Conservation (phyloP, 1,140 invertebrate species). For the Heliothis virescens region DNA sequence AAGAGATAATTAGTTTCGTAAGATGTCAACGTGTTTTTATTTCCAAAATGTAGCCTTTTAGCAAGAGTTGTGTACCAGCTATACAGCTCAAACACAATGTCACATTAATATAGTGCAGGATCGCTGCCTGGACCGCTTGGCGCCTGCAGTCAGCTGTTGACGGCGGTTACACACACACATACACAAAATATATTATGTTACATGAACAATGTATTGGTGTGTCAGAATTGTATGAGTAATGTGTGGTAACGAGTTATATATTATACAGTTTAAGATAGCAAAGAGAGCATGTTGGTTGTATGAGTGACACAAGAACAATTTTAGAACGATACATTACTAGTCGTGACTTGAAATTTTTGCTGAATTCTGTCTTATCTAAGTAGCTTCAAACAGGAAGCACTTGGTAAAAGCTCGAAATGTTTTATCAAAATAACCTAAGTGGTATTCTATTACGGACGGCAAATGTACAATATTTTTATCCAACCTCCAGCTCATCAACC, state of each 20-base stretch:
- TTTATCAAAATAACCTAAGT: no score
- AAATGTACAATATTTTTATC: no score
- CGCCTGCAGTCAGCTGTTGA: slow-evolving; percentile 15
- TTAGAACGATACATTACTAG: no score
- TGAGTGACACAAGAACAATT: no score
- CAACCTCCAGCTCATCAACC: neutral
- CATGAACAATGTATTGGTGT: slow-evolving; percentile 11
- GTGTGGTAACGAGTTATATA: slow-evolving; percentile 19
- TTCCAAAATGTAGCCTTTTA: no score
- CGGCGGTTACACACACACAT: slow-evolving; percentile 28
- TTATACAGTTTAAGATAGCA: neutral
- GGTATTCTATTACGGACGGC: no score
- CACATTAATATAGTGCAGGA: slow-evolving; percentile 24
- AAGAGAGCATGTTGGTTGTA: neutral
- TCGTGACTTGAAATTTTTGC: no score
- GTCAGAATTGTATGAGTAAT: slow-evolving; percentile 28
- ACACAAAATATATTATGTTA: neutral
- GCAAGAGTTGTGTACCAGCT: neutral
- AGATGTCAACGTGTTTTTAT: no score
- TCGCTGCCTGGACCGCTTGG: slow-evolving; percentile 1
- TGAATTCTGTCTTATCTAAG: no score
- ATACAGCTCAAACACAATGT: slow-evolving; percentile 6
- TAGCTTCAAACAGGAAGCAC: no score
- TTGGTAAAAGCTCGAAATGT: no score
- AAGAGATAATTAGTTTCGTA: no score